Percentiles rank a stretch among this genome's conserved stretches.
phyloP scores from a whole-genome alignment of 2,888 invertebrate species.

The Cerastis rubricosa region DNA sequence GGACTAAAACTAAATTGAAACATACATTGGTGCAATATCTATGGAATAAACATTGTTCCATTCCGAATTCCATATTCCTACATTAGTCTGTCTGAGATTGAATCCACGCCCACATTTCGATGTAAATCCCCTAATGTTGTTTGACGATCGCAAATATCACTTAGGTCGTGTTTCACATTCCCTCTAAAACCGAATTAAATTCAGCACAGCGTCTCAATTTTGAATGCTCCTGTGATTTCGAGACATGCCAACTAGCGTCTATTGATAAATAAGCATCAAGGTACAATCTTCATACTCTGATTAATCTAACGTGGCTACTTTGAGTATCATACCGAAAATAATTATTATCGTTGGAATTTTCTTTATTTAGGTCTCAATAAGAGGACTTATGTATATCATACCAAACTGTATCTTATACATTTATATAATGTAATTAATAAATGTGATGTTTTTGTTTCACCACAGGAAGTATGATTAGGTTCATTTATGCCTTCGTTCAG shows the following conservation, averaged over 20 bases:
- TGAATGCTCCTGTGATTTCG: neutral
- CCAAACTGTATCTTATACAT: neutral
- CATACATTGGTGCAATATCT: neutral
- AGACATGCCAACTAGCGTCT: neutral
- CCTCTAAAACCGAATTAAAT: neutral
- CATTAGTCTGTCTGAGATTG: neutral
- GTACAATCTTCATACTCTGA: neutral
- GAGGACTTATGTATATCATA: neutral
- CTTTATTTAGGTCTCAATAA: neutral
- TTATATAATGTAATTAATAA: neutral
- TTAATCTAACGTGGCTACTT: neutral
- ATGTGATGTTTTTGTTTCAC: neutral
- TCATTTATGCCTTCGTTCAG: neutral
- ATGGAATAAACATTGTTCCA: neutral
- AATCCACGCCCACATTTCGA: neutral
- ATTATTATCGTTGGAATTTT: neutral
- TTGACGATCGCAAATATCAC: neutral
- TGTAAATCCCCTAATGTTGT: neutral
- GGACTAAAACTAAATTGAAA: neutral
- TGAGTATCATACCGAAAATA: neutral
- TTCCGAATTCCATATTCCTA: neutral
- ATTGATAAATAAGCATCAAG: neutral
- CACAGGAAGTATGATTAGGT: neutral
- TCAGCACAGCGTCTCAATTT: neutral
- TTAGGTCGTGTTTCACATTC: neutral